These are phyloP conservation scores for Ectemnius lituratus DNA, from an alignment of 2,888 invertebrate genomes.

Conservation along the genomic window DNA sequence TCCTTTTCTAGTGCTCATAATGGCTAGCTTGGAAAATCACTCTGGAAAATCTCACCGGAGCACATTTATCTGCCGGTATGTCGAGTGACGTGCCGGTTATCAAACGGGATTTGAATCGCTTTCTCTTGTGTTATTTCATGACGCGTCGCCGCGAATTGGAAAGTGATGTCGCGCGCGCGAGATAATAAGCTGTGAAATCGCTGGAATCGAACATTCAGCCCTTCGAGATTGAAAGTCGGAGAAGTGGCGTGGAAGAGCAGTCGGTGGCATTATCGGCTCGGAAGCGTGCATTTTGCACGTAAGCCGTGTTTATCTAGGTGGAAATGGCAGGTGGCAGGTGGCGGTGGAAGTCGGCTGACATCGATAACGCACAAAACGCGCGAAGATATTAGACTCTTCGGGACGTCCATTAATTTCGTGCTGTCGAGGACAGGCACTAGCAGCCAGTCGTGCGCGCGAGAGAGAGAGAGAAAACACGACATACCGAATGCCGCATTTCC, in stretches of 20 bases:
- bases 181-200: constrained; percentile 8
- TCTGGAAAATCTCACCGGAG: neutral
- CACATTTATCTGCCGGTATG: too few relatives aligned
- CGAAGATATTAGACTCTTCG: constrained; percentile 61
- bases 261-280: constrained; percentile 9
- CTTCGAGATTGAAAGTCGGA: constrained; percentile 20
- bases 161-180: too few relatives aligned
- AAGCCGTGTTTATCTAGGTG: constrained; percentile 39
- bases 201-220: constrained; percentile 13
- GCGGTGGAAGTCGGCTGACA: constrained; percentile 8
- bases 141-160: too few relatives aligned
- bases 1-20: neutral
- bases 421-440: constrained; percentile 56
- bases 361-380: constrained; percentile 48
- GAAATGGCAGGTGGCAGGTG: constrained; percentile 27
- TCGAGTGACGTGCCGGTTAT: too few relatives aligned
- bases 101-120: too few relatives aligned
- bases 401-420: constrained; percentile 61
- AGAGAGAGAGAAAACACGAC: neutral
- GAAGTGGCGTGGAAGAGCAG: constrained; percentile 7
- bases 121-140: too few relatives aligned
- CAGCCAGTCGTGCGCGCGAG: constrained; percentile 32
- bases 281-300: constrained; percentile 31
- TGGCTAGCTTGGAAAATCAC: neutral
- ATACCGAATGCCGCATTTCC: constrained; percentile 15